These are phyloP conservation scores for Semnornis frantzii DNA, from an alignment of 2,113 vertebrate species.

Conservation along the genomic window DNA sequence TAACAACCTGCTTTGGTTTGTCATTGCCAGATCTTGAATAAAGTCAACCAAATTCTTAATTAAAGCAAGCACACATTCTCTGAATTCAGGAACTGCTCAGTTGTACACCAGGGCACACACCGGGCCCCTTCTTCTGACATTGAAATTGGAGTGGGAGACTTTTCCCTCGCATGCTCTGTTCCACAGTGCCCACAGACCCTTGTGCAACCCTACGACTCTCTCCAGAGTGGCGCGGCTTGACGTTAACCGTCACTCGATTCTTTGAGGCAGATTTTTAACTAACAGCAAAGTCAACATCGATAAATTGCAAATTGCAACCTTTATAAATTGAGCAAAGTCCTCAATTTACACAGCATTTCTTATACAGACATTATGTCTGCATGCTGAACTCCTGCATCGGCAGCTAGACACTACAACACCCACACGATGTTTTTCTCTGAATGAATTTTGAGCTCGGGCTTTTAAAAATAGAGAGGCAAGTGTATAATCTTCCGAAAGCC, in stretches of 20 bases:
- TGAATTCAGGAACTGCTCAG: background rate
- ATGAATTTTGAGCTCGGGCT: constrained; percentile 14
- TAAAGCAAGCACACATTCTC: background rate
- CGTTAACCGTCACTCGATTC: background rate
- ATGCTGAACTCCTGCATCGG: background rate
- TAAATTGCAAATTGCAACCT: no score
- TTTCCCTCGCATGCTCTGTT: background rate
- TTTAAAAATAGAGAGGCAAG: constrained; percentile 33
- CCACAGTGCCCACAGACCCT: background rate
- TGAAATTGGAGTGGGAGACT: background rate
- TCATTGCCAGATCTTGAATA: background rate
- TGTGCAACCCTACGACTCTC: rapidly evolving
- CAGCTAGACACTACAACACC: background rate
- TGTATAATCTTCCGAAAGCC: constrained; percentile 32
- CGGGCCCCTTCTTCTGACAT: background rate
- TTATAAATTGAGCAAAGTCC: no score
- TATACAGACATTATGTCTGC: background rate
- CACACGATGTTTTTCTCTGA: background rate
- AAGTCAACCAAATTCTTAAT: background rate
- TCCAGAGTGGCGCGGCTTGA: background rate
- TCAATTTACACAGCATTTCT: constrained; percentile 13
- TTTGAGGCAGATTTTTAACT: background rate
- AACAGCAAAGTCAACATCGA: background rate
- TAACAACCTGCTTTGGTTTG: background rate
- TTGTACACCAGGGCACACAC: background rate